Evolutionary conservation across 2,888 invertebrate genomes (phyloP).

Genomic region (Andrena bucephala): DNA sequence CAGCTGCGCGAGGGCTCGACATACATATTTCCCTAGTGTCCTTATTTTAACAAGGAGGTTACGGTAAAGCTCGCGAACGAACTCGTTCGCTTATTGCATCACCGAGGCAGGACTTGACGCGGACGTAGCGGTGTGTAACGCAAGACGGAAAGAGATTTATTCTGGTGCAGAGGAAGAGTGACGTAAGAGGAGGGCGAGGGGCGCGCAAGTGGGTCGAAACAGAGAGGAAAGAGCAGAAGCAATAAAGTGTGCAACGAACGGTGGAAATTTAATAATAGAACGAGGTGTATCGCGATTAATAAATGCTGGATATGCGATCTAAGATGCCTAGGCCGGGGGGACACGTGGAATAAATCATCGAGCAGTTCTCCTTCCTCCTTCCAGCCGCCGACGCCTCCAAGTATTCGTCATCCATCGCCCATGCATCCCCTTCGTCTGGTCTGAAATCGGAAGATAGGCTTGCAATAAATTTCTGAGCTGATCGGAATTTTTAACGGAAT

Average conservation of each 20-base stretch:
- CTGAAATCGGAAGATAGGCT: constrained; percentile 83
- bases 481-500: no score
- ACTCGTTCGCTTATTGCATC: constrained; percentile 10
- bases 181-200: not conserved
- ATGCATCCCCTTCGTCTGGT: constrained; percentile 86
- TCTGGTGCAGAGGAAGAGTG: constrained; percentile 15
- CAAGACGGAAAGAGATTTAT: constrained; percentile 28
- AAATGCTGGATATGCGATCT: constrained; percentile 83
- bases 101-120: not conserved
- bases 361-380: constrained; percentile 88
- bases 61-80: not conserved
- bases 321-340: constrained; percentile 88
- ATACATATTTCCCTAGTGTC: not conserved
- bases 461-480: not conserved
- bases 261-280: constrained; percentile 3
- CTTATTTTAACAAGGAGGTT: not conserved
- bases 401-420: constrained; percentile 87
- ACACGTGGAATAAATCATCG: constrained; percentile 88
- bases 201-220: constrained; percentile 17
- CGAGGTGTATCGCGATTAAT: constrained; percentile 13
- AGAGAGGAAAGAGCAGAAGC: constrained; percentile 1
- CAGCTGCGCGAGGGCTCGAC: not conserved
- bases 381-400: constrained; percentile 88
- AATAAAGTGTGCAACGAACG: not conserved
- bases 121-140: constrained; percentile 12